Conservation (phyloP, 2,888 invertebrate genomes). For the Melipona beecheii region DNA sequence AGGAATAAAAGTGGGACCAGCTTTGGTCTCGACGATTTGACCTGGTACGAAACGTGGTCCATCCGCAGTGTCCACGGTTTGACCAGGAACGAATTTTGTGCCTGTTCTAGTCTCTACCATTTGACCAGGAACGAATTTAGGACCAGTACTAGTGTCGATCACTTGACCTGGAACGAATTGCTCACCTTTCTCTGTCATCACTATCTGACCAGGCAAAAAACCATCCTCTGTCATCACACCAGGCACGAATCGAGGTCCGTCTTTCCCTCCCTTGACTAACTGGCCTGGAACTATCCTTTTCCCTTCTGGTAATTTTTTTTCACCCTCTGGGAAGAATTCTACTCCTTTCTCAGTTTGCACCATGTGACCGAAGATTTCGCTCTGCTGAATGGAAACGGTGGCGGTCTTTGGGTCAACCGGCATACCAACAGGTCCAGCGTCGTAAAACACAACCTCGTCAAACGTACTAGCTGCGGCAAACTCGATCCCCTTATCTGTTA, state of each 20-base stretch:
- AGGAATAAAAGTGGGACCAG: conserved; percentile 91
- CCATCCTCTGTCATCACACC: conserved; percentile 89
- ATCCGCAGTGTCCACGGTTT: conserved; percentile 89
- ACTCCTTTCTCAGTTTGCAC: conserved; percentile 88
- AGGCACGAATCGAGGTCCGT: conserved; percentile 88
- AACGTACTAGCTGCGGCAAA: conserved; percentile 87
- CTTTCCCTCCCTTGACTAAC: conserved; percentile 86
- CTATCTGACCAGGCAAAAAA: conserved; percentile 89
- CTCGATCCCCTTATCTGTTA: conserved; percentile 85
- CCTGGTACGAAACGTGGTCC: conserved; percentile 92
- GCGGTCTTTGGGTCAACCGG: conserved; percentile 86
- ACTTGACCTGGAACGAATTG: conserved; percentile 90
- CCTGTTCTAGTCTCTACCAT: conserved; percentile 89
- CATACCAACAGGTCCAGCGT: conserved; percentile 86
- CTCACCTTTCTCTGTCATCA: conserved; percentile 89
- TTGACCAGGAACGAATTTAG: conserved; percentile 92
- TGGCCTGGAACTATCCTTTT: conserved; percentile 88
- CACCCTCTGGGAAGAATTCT: conserved; percentile 88
- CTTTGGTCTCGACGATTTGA: conserved; percentile 90
- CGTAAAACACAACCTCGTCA: conserved; percentile 86
- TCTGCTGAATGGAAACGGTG: conserved; percentile 84
- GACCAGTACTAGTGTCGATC: conserved; percentile 88
- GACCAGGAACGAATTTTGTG: conserved; percentile 89
- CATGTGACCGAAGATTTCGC: conserved; percentile 88
- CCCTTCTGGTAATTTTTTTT: conserved; percentile 84